Conservation (phyloP, 2,113 vertebrate species). For the Megaleporinus macrocephalus region DNA sequence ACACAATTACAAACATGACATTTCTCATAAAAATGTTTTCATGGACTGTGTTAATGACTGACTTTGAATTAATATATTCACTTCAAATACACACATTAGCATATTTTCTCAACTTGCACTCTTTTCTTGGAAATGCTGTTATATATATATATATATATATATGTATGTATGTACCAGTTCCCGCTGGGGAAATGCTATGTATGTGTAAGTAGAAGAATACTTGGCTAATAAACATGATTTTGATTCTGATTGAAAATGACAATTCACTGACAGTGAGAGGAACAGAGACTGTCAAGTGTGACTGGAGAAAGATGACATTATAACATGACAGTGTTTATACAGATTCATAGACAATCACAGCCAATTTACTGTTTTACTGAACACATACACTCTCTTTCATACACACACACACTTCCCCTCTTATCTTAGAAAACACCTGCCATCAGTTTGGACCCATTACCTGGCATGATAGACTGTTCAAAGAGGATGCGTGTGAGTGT, state of each 20-base stretch:
- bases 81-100: no score
- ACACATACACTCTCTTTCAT: not conserved
- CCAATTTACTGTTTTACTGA: conserved; percentile 2
- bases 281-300: not conserved
- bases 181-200: no score
- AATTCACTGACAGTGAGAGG: not conserved
- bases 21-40: no score
- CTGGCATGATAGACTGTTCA: conserved; percentile 11
- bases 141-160: no score
- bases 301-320: not conserved
- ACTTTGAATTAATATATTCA: no score
- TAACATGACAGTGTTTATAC: not conserved
- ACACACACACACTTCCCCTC: conserved; percentile 16
- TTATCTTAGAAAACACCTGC: conserved; percentile 57
- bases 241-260: not conserved
- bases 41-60: no score
- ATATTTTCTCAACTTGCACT: no score
- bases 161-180: no score
- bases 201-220: no score
- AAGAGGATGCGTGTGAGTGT: conserved; percentile 15
- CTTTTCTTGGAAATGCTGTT: no score
- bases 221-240: not conserved
- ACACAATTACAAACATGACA: no score
- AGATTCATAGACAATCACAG: not conserved
- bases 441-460: conserved; percentile 31